Percentiles rank a stretch among this genome's conserved stretches.
Evolutionary conservation across 2,113 vertebrate species (phyloP).

Genomic region (Mirza zaza): DNA sequence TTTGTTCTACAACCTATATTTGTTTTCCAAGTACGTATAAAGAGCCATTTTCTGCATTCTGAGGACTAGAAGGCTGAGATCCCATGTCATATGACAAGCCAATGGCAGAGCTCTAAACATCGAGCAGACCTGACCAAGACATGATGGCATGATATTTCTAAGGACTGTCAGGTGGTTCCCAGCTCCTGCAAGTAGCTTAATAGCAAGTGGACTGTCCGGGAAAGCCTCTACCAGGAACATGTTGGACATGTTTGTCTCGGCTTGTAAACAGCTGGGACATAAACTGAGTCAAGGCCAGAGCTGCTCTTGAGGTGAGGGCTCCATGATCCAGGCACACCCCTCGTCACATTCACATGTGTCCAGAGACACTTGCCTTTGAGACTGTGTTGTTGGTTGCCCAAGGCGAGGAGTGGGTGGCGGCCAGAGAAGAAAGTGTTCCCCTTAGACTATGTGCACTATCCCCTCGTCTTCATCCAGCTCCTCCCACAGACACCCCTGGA

Average conservation of each 20-base stretch:
- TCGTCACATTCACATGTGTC: neutral
- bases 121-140: neutral
- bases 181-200: neutral
- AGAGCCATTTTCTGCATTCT: neutral
- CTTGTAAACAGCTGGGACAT: neutral
- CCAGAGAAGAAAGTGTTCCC: neutral
- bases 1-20: neutral
- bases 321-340: neutral
- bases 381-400: neutral
- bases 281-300: neutral
- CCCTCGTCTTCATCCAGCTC: neutral
- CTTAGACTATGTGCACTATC: neutral
- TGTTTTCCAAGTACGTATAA: neutral
- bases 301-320: neutral
- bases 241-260: neutral
- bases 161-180: neutral
- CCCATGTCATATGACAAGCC: neutral
- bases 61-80: neutral
- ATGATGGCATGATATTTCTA: neutral
- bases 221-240: neutral
- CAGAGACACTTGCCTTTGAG: neutral
- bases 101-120: neutral
- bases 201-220: neutral
- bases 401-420: neutral
- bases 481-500: neutral